Evolutionary conservation across 92 coral and sea anemone species (phyloP), one percentile per base, ranked within the genome.

Genomic region (Phenganax marumi): DNA sequence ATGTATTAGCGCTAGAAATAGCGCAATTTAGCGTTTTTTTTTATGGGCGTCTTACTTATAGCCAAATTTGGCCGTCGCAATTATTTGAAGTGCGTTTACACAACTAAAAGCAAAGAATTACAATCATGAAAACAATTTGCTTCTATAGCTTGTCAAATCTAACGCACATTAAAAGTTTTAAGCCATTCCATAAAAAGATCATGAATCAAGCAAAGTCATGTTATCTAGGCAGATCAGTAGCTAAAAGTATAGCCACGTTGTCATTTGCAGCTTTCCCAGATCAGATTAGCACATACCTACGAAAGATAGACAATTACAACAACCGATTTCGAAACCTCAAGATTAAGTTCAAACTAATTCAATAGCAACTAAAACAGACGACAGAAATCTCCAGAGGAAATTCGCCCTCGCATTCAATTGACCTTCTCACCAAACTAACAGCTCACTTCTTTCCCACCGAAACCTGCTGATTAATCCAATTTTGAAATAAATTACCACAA

Each of bases 21-120:
- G 65, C 21, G 65, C 24, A 58, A 14, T 58, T 58, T 14, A 33
- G 43, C 43, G 16, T 58, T 58, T 58, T 58, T 58, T 58, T 58
- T 7, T 23, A 58, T 58, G 19, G 22, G 21, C 65, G 65, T 58
- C 8, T 58, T 16, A 23, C 21, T 58, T 2, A n/a, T n/a, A 16
- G 21, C 70, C 70, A 64, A 64, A 66, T 66, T 66, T 25, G 49
- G 72, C 50, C 24, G 26, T 66, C n/a, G 68, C 68, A 66, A 66
- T 25, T 66, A 66, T 66, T 75, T 53, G 8, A 48, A 60, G 70
- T 60, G 69, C 50, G 69, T 77, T 77, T 77, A 56, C 81, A 57
- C 43, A 77, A 77, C 53, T 52, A 18, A 53, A 12, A 22, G 66
- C 7, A 23, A 57, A 56, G 70, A 77, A 60, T 77, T 60, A 50